These are phyloP conservation scores for Anas platyrhynchos DNA, from an alignment of 2,113 vertebrate species.

Conservation along the genomic window DNA sequence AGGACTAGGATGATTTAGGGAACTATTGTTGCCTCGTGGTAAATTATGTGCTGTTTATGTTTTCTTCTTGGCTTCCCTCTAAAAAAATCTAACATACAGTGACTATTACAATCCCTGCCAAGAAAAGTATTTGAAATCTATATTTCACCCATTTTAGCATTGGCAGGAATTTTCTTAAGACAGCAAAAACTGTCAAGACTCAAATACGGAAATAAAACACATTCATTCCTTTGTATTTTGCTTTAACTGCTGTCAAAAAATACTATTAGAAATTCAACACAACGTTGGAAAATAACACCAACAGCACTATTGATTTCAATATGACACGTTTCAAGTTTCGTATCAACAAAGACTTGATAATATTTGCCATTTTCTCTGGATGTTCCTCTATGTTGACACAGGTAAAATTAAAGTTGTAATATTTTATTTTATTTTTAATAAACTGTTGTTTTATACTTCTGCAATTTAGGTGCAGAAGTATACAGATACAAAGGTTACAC, in stretches of 20 bases:
- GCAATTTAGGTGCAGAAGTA: not conserved
- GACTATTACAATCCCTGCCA: not conserved
- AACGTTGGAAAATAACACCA: not conserved
- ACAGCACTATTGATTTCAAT: not conserved
- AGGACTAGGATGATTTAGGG: slow-evolving; percentile 1
- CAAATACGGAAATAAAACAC: slow-evolving; percentile 39
- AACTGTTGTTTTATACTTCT: not conserved
- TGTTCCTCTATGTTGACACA: not conserved
- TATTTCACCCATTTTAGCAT: slow-evolving; percentile 17
- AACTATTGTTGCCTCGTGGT: not conserved
- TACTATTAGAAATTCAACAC: not conserved
- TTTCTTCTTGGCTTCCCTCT: not conserved
- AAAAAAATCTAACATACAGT: not conserved
- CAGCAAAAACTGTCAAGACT: slow-evolving; percentile 25
- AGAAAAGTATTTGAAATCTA: not conserved
- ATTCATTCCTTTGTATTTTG: not conserved
- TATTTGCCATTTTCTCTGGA: not conserved
- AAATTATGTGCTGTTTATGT: not conserved
- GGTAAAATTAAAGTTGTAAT: not conserved
- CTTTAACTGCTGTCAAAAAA: slow-evolving; percentile 34
- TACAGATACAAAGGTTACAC: not conserved
- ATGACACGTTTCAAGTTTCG: not conserved
- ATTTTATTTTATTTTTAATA: not conserved
- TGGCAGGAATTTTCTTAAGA: slow-evolving; percentile 27
- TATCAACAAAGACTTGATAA: not conserved